Conservation (phyloP, 2,113 vertebrate species). For the Dasypus novemcinctus region DNA sequence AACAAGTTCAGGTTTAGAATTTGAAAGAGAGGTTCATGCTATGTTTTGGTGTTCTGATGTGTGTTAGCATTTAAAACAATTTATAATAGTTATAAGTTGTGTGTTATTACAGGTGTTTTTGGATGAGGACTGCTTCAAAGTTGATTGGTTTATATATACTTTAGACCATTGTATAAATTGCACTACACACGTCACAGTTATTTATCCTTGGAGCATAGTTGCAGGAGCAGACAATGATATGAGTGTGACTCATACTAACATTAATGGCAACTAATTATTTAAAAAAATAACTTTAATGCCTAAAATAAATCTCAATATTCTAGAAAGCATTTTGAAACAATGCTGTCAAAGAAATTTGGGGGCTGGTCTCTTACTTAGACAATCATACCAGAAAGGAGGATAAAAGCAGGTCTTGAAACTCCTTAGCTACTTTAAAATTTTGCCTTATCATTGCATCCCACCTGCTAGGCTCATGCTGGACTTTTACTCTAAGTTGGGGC, state of each 20-base stretch:
- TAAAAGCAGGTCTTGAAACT: slow-evolving; percentile 59
- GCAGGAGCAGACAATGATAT: slow-evolving; percentile 23
- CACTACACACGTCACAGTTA: slow-evolving; percentile 17
- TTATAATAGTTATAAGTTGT: slow-evolving; percentile 55
- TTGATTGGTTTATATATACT: slow-evolving; percentile 47
- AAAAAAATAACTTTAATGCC: slow-evolving; percentile 47
- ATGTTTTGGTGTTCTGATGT: slow-evolving; percentile 43
- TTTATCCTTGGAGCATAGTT: slow-evolving; percentile 47
- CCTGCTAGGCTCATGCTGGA: slow-evolving; percentile 66
- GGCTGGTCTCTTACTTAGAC: not conserved
- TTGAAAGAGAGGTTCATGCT: slow-evolving; percentile 51
- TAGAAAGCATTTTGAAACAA: slow-evolving; percentile 53
- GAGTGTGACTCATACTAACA: slow-evolving; percentile 62
- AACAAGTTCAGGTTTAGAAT: slow-evolving; percentile 58
- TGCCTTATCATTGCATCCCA: slow-evolving; percentile 62
- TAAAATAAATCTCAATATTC: slow-evolving; percentile 54
- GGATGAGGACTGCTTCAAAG: slow-evolving; percentile 2
- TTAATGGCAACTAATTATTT: slow-evolving; percentile 55
- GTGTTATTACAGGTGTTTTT: slow-evolving; percentile 68
- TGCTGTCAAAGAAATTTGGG: slow-evolving; percentile 38
- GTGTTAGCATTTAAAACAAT: slow-evolving; percentile 62
- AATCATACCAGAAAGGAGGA: not conserved
- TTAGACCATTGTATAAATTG: slow-evolving; percentile 60
- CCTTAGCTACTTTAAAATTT: slow-evolving; percentile 51
- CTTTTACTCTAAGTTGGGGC: slow-evolving; percentile 71